phyloP scores from a whole-genome alignment of 1,140 invertebrate species.

The Penaeus vannamei region DNA sequence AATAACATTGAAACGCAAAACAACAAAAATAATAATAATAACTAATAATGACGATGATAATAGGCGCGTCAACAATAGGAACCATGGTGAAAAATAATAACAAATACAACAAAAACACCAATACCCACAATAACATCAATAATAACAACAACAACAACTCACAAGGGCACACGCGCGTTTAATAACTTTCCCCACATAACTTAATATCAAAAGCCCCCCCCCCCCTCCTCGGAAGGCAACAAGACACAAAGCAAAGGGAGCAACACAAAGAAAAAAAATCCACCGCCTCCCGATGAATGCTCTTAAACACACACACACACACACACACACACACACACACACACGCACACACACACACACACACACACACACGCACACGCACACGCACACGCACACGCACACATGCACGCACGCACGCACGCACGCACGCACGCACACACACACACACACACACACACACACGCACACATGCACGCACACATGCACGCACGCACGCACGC shows the following conservation, averaged over 20 bases:
- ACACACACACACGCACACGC: slow-evolving; percentile 10
- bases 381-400: slow-evolving; percentile 10
- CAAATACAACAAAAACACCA: too few relatives aligned
- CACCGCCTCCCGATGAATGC: neutral
- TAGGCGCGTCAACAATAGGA: too few relatives aligned
- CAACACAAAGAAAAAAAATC: neutral
- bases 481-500: neutral
- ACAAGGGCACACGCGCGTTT: too few relatives aligned
- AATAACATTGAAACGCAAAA: too few relatives aligned
- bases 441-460: slow-evolving; percentile 1
- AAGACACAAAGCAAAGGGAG: neutral
- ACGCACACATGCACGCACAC: neutral
- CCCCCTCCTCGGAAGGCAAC: neutral
- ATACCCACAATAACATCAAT: too few relatives aligned
- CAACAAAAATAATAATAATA: too few relatives aligned
- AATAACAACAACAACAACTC: too few relatives aligned
- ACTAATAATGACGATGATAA: too few relatives aligned
- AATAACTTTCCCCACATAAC: too few relatives aligned
- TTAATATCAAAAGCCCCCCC: neutral
- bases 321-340: slow-evolving; percentile 1
- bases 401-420: slow-evolving; percentile 10
- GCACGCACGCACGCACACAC: slow-evolving; percentile 10
- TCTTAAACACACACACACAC: neutral
- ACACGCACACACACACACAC: slow-evolving; percentile 11
- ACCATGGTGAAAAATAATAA: too few relatives aligned